Evolutionary conservation across 2,888 invertebrate genomes (phyloP), one percentile per base, ranked within the genome.

Genomic region (Latheticus oryzae): DNA sequence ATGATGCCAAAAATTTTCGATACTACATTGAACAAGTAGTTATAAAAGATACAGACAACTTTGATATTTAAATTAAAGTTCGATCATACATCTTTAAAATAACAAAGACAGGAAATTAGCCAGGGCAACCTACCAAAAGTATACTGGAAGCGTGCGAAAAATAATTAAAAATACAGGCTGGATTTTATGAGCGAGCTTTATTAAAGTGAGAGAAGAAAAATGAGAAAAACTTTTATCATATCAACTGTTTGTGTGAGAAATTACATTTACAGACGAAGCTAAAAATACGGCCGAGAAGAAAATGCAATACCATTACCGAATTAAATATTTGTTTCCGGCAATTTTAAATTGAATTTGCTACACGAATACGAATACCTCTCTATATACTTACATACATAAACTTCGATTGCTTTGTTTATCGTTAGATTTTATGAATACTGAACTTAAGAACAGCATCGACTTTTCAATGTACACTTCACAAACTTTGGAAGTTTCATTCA

Each of bases 221-320:
- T 73, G 73, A 70, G 72, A 64, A 72, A 73, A 73, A 73, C 70
- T 73, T 73, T 73, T 71, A 72, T 73, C 72, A 72, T 73, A 73
- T 73, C 73, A 71, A 65, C 65, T 65, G 64, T 67, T 69, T 69
- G 68, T 66, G 71, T 71, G 71, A 73, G 71, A 73, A 73, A 73
- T 73, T 73, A 72, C 73, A 69, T 71, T 71, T 70, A 68, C 66
- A 70, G 70, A 67, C 65, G 62, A 62, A 51, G 52, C 50, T 50
- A 50, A 50, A 53, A 57, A 57, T 51, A 51, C 51, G 57, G 48
- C 35, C 40, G 42, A 42, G 48, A 60, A 60, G 58, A 58, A 60
- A 63, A 58, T 62, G 67, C 62, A 62, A 60, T 65, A 57, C 66
- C 68, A 68, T 71, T 71, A 69, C 66, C 67, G 67, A 68, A 69